A percentile compares a stretch with the other conserved stretches of the same genome.
Conservation (phyloP, 2,888 invertebrate species). For the Cephus pulcher region DNA sequence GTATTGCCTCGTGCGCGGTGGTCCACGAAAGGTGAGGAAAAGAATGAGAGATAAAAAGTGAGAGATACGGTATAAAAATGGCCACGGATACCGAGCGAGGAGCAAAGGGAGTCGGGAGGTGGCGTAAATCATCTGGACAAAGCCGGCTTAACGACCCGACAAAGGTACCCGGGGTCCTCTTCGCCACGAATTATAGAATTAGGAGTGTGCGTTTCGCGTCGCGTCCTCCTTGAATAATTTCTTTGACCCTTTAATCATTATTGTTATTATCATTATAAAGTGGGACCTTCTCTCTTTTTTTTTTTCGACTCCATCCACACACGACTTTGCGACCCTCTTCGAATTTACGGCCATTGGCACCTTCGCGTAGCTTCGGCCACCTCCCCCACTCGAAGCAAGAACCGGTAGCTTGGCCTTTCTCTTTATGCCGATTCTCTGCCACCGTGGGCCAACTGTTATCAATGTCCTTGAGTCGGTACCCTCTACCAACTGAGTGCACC, state of each 20-base stretch:
- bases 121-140: conserved; percentile 64
- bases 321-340: conserved; percentile 10
- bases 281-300: conserved; percentile 22
- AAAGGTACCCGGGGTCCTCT: conserved; percentile 52
- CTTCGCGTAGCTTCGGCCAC: conserved; percentile 35
- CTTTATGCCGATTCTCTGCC: no score
- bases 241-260: no score
- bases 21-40: no score
- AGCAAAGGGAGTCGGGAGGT: conserved; percentile 43
- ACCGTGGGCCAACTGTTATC: no score
- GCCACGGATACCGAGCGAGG: conserved; percentile 27
- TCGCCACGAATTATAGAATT: conserved; percentile 61
- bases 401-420: no score
- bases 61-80: not conserved
- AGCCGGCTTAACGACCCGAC: conserved; percentile 65
- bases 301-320: conserved; percentile 12
- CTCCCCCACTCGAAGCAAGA: no score
- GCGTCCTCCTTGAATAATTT: not conserved
- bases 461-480: no score
- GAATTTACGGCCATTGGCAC: conserved; percentile 56
- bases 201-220: conserved; percentile 48
- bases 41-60: no score
- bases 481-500: no score
- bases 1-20: no score
- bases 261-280: no score